phyloP scores from a whole-genome alignment of 2,113 vertebrate genomes.

The Labeo catla region DNA sequence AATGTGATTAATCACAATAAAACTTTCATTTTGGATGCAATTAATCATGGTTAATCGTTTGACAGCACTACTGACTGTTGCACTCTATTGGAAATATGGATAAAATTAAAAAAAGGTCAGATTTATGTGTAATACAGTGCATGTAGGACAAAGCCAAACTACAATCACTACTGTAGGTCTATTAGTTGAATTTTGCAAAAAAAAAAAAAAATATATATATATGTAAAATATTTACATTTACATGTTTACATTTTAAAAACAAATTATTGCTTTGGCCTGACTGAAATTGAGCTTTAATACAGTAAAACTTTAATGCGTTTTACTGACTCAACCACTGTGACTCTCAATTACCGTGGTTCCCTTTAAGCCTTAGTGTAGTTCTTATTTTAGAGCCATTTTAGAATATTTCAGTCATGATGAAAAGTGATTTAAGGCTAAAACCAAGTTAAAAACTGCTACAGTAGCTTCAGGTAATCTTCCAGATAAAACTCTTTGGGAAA shows the following conservation, averaged over 20 bases:
- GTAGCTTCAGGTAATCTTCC: background rate
- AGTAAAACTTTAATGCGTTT: background rate
- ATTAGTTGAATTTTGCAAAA: background rate
- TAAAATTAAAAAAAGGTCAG: background rate
- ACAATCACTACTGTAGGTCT: background rate
- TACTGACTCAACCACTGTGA: background rate
- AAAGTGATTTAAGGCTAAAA: background rate
- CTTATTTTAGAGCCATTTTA: background rate
- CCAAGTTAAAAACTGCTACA: background rate
- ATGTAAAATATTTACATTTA: too few relatives aligned
- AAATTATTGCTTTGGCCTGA: background rate
- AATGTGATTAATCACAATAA: too few relatives aligned
- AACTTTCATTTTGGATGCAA: too few relatives aligned
- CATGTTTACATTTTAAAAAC: too few relatives aligned
- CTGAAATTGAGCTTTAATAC: background rate
- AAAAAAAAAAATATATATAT: background rate
- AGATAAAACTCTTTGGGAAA: constrained; percentile 2
- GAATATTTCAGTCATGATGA: background rate
- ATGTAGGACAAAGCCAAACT: background rate
- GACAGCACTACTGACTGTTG: background rate
- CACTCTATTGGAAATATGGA: background rate
- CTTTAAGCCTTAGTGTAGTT: background rate
- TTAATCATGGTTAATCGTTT: too few relatives aligned
- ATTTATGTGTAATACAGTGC: background rate
- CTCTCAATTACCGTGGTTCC: background rate